Evolutionary conservation across 2,888 invertebrate species (phyloP).

Genomic region (Hetaerina titia): DNA sequence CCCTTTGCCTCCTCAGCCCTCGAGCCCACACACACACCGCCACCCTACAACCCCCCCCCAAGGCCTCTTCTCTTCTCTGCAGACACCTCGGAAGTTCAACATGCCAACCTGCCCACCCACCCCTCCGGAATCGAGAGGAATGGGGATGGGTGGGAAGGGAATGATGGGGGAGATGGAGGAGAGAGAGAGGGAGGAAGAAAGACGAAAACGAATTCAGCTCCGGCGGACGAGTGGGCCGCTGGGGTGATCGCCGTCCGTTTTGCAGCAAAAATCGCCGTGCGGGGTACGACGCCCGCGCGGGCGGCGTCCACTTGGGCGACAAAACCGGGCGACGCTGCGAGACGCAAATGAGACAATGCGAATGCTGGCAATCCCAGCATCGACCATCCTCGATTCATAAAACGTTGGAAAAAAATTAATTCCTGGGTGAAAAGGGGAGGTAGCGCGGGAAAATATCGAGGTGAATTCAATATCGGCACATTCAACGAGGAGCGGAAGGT

Average conservation of each 20-base stretch:
- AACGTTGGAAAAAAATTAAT: too few relatives aligned
- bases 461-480: too few relatives aligned
- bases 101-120: neutral
- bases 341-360: neutral
- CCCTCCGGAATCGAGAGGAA: neutral
- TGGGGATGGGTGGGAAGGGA: neutral
- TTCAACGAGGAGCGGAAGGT: too few relatives aligned
- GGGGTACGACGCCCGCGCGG: neutral
- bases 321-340: neutral
- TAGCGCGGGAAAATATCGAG: too few relatives aligned
- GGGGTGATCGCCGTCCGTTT: neutral
- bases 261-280: neutral
- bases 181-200: neutral
- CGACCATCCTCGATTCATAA: too few relatives aligned
- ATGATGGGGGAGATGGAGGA: neutral
- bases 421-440: too few relatives aligned
- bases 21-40: too few relatives aligned
- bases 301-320: neutral
- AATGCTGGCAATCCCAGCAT: too few relatives aligned
- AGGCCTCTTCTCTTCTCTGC: neutral
- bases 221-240: neutral
- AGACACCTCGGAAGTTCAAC: constrained; percentile 3
- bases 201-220: neutral
- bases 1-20: neutral
- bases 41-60: too few relatives aligned